phyloP scores from a whole-genome alignment of 2,888 invertebrate genomes.

The Ochropleura leucogaster region DNA sequence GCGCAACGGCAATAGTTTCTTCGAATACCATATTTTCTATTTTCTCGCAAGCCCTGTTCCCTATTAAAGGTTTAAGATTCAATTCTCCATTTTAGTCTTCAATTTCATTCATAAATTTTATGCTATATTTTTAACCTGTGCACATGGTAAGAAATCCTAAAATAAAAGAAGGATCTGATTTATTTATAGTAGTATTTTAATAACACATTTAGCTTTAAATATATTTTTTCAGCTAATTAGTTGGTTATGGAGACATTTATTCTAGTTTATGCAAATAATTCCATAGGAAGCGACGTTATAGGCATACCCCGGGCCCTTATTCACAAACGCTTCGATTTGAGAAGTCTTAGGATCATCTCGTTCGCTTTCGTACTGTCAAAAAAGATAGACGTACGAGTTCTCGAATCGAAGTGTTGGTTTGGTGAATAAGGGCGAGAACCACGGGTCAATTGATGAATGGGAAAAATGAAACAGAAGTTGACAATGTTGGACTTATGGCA shows the following conservation, averaged over 20 bases:
- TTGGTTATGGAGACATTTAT: conserved; percentile 20
- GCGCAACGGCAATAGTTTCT: too few relatives aligned
- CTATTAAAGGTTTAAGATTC: conserved; percentile 1
- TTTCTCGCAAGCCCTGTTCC: too few relatives aligned
- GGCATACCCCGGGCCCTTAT: neutral
- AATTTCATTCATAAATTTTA: neutral
- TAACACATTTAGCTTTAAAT: conserved; percentile 23
- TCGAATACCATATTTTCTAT: too few relatives aligned
- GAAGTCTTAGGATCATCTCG: too few relatives aligned
- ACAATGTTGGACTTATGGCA: neutral
- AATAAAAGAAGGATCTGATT: conserved; percentile 2
- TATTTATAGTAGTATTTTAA: conserved; percentile 1
- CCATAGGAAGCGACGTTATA: neutral
- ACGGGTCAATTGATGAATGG: too few relatives aligned
- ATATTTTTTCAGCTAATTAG: neutral
- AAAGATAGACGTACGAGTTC: too few relatives aligned
- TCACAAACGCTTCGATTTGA: too few relatives aligned
- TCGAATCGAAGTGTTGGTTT: too few relatives aligned
- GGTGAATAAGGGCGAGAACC: too few relatives aligned
- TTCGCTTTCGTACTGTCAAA: too few relatives aligned
- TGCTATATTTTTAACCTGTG: conserved; percentile 1
- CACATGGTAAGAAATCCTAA: neutral
- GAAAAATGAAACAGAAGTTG: neutral
- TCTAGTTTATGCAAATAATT: neutral
- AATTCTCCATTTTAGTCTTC: conserved; percentile 14